phyloP scores from a whole-genome alignment of 2,888 invertebrate genomes.

The Lithophane ornitopus region DNA sequence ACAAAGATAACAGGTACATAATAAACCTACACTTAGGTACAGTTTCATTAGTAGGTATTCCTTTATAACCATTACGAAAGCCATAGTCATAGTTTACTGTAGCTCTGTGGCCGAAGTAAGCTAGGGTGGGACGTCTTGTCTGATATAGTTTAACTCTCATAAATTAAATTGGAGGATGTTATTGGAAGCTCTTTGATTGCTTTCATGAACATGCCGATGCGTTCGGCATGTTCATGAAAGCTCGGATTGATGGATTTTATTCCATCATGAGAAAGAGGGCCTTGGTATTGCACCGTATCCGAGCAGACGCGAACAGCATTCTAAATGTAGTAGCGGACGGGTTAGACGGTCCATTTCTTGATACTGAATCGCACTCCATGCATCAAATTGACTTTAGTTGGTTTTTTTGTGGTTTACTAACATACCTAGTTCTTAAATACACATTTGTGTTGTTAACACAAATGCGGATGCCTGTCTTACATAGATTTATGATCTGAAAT shows the following conservation, averaged over 20 bases:
- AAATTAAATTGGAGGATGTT: neutral
- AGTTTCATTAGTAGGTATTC: neutral
- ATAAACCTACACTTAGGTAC: neutral
- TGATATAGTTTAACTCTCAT: neutral
- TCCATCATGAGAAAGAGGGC: neutral
- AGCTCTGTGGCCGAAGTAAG: neutral
- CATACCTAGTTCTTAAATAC: too few relatives aligned
- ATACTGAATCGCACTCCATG: too few relatives aligned
- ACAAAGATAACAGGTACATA: neutral
- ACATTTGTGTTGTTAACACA: too few relatives aligned
- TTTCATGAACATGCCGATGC: too few relatives aligned
- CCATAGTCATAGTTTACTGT: neutral
- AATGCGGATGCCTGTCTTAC: neutral
- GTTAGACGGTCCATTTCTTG: neutral
- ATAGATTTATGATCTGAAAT: neutral
- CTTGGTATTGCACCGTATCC: neutral
- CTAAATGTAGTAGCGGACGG: neutral
- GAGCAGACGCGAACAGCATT: neutral
- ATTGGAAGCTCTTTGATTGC: too few relatives aligned
- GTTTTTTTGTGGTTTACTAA: too few relatives aligned
- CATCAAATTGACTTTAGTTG: too few relatives aligned
- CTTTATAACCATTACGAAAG: neutral
- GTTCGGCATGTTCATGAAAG: neutral
- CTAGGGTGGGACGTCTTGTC: neutral
- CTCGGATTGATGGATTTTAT: neutral